Conservation (phyloP, 2,888 invertebrate species). For the Pteria penguin region DNA sequence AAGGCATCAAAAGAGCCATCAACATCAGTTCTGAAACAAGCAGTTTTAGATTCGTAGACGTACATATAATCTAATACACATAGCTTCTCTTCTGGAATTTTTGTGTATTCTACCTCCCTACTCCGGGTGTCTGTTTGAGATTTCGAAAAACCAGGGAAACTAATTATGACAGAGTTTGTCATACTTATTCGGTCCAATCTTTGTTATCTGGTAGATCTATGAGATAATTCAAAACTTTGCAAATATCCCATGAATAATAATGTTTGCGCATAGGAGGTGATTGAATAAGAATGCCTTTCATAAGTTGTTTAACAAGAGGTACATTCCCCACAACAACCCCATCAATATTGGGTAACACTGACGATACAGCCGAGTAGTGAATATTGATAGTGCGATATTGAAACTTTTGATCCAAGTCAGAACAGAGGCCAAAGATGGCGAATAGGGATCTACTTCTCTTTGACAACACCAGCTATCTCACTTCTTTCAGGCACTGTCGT, state of each 20-base stretch:
- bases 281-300: conserved; percentile 16
- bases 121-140: neutral
- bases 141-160: conserved; percentile 19
- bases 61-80: no score
- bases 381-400: conserved; percentile 31
- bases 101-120: no score
- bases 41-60: no score
- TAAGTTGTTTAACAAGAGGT: neutral
- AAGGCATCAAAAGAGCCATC: no score
- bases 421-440: conserved; percentile 23
- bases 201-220: conserved; percentile 21
- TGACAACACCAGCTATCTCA: neutral
- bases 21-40: no score
- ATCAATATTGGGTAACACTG: conserved; percentile 14
- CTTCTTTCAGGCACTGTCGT: conserved; percentile 24
- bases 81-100: no score
- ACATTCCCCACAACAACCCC: conserved; percentile 9
- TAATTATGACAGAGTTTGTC: conserved; percentile 6
- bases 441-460: neutral
- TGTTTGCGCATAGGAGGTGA: conserved; percentile 26
- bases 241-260: conserved; percentile 17
- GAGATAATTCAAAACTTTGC: conserved; percentile 17
- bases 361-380: conserved; percentile 26
- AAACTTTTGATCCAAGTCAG: neutral
- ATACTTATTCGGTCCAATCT: neutral